phyloP scores from a whole-genome alignment of 2,797 vertebrate genomes.

The Chrosomus eos region DNA sequence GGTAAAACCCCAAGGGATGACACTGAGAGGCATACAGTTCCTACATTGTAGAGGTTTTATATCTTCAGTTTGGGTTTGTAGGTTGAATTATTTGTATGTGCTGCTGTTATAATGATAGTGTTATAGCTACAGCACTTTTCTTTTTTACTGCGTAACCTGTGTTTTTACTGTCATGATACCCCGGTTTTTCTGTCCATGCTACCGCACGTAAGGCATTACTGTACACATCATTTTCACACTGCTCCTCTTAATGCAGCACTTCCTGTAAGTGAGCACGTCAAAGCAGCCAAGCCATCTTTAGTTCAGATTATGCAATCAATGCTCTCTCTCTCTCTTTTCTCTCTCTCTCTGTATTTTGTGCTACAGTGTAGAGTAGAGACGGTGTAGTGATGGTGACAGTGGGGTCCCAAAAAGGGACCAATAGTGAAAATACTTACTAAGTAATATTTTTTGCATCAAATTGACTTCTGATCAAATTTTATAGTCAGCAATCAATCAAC shows the following conservation, averaged over 20 bases:
- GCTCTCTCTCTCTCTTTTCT: not conserved
- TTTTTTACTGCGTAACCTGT: not conserved
- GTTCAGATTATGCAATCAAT: not conserved
- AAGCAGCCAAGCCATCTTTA: conserved; percentile 17
- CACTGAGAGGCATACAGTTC: not conserved
- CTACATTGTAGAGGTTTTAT: not conserved
- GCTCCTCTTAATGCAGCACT: not conserved
- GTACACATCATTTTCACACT: not conserved
- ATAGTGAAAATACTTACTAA: too few relatives aligned
- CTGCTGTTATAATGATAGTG: not conserved
- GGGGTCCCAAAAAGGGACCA: not conserved
- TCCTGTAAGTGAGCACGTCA: conserved; percentile 2
- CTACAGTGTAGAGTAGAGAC: not conserved
- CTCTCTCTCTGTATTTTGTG: not conserved
- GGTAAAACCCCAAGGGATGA: too few relatives aligned
- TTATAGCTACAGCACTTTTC: not conserved
- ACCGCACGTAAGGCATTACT: not conserved
- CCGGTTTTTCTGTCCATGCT: not conserved
- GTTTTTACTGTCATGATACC: not conserved
- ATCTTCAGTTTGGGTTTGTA: conserved; percentile 10
- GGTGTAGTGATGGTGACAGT: not conserved
- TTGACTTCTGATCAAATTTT: not conserved
- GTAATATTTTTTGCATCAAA: not conserved
- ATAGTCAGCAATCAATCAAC: not conserved
- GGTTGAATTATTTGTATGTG: not conserved